Conservation (phyloP, 2,797 vertebrate species). For the Mormyrus proboscirostris region DNA sequence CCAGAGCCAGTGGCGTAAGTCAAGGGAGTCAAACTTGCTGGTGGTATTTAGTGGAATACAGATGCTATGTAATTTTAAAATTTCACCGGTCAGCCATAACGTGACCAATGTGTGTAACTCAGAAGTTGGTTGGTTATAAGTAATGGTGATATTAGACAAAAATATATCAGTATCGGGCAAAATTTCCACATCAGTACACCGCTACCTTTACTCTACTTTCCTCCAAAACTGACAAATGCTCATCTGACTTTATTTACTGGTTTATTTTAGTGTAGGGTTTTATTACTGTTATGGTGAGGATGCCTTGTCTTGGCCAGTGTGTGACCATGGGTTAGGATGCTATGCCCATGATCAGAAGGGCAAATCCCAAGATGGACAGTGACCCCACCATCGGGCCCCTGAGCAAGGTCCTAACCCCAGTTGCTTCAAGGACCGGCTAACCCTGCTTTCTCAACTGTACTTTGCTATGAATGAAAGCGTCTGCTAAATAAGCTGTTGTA, state of each 20-base stretch:
- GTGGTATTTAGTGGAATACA: not conserved
- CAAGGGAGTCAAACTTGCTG: not conserved
- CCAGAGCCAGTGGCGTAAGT: not conserved
- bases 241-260: not conserved
- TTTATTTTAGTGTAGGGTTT: not conserved
- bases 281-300: not conserved
- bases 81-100: not conserved
- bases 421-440: not conserved
- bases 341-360: not conserved
- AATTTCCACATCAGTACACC: no score
- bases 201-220: not conserved
- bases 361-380: not conserved
- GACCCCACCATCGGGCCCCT: not conserved
- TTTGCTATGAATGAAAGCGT: not conserved
- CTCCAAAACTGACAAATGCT: not conserved
- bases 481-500: not conserved
- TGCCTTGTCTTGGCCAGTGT: not conserved
- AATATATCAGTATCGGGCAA: no score
- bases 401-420: not conserved
- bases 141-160: no score
- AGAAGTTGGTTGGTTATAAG: no score
- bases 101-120: not conserved
- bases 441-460: not conserved
- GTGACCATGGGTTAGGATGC: not conserved
- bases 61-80: not conserved